Conservation (phyloP, 2,888 invertebrate species). For the Uropetala carovei region DNA sequence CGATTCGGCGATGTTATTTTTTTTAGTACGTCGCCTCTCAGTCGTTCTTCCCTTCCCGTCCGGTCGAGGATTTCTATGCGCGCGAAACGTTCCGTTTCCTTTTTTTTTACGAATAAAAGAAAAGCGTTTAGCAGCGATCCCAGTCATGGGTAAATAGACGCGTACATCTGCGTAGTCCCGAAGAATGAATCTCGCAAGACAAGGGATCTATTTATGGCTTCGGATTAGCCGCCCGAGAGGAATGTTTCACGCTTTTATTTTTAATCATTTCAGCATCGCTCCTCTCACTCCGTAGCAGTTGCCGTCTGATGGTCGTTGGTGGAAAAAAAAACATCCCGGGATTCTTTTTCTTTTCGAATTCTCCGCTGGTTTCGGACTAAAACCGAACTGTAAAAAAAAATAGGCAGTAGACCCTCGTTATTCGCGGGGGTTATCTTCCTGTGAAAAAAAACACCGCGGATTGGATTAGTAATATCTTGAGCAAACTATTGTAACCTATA, state of each 20-base stretch:
- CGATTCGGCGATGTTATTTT: not conserved
- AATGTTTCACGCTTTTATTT: not conserved
- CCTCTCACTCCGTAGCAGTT: too few relatives aligned
- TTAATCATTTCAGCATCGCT: not conserved
- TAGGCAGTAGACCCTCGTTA: too few relatives aligned
- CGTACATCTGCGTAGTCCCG: not conserved
- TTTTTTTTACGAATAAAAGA: not conserved
- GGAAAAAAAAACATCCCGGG: too few relatives aligned
- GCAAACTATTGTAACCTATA: too few relatives aligned
- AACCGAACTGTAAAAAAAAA: too few relatives aligned
- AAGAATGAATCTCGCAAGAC: not conserved
- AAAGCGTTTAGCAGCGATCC: not conserved
- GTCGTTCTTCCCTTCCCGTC: not conserved
- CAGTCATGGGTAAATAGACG: not conserved
- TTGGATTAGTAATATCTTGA: too few relatives aligned
- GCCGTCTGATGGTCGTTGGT: too few relatives aligned
- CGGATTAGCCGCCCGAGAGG: not conserved
- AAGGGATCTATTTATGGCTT: not conserved
- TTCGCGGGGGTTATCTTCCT: too few relatives aligned
- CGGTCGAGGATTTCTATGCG: not conserved
- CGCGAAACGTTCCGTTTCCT: not conserved
- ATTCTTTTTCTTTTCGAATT: too few relatives aligned
- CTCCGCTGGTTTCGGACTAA: too few relatives aligned
- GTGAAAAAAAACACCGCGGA: too few relatives aligned
- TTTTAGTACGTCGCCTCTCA: not conserved